Evolutionary conservation across 2,888 invertebrate genomes (phyloP), one percentile per base, ranked within the genome.

Genomic region (Agrochola lota): DNA sequence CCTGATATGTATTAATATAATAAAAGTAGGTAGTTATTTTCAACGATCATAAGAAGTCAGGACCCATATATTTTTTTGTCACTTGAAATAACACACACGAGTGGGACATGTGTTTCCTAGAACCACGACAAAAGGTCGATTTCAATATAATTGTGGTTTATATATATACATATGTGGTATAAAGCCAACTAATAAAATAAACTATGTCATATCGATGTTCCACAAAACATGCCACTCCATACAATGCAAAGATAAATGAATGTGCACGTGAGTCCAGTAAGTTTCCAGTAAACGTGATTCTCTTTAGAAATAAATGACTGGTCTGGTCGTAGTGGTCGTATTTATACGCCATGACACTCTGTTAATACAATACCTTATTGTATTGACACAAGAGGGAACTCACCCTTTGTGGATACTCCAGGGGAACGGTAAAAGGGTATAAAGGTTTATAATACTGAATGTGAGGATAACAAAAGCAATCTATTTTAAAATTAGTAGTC

Each of bases 401-500:
- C 23, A 52, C 23, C 70, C 75, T 71, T 71, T 82, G 67, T 72
- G 55, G 35, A 12, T 49, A 30, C 11, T 77, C 43, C 30, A 17
- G 55, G 12, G 46, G 20, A 69, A 40, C n/a, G 26, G 23, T 49
- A 15, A 35, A 57, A 71, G 77, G 69, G 49, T 70, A 63, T 59
- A 59, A 6, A 70, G 35, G 46, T 67, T 43, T 40, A 35, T 70
- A 81, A 64, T 74, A 66, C 26, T 69, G 57, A 74, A 52, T n/a
- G 49, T 52, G 60, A 26, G 20, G 30, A 60, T 63, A 76, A 64
- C 73, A 76, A 73, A 73, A 67, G 80, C 59, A 70, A 79, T 83
- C 8, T 63, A 74, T 84, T 84, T 84, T 80, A 40, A 67, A 75
- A 84, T 60, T 15, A 68, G 66, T 77, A 49, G 80, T 77, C 59